Base-by-base conservation (phyloP, 2,797 vertebrate species). In the Hyperoplus lanceolatus region DNA sequence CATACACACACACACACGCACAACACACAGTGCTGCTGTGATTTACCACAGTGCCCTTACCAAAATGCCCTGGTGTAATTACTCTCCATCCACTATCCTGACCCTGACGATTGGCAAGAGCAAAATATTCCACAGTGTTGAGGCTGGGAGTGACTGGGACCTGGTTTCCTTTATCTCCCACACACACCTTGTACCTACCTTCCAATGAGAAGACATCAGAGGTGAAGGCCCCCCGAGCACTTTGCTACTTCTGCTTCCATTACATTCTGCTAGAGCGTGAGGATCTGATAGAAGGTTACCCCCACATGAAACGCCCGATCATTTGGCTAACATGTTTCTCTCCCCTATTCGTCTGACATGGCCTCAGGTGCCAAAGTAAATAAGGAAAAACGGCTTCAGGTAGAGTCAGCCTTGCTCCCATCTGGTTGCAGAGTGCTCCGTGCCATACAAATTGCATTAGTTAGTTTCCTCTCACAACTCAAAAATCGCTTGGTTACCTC, bases 291-390 rank as follows among this genome's bases (percentile, higher is more conserved):
- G 85, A 90, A 87, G 62, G 81, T 80, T 87, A 88, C 75, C 82
- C 75, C 82, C 82, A 83, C 91, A 89, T 89, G 90, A 91, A 93
- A 93, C 89, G 76, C 45, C 67, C 83, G 90, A 92, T 94, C 83
- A 91, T 94, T 91, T 90, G 76, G 82, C 90, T 86, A 89, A 91
- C 89, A 84, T 78, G 87, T 85, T 89, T 89, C 88, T 80, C 81
- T 54, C 80, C 80, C 74, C 69, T 87, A 29, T 29, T 86, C 83
- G 82, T 89, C 77, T 90, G 91, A 91, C 88, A 89, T 82, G 82
- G 92, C 92, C 90, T 92, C 88, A 82, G 86, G 93, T 77, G 2
- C 58, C 11, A 70, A 89, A 90, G 93, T 94, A 94, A 94, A 95
- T 94, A 95, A 92, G 89, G 83, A 84, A 88, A 88, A 80, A 86